A percentile compares a stretch with the other conserved stretches of the same genome.
Evolutionary conservation across 92 coral and sea anemone genomes (phyloP).

Genomic region (Chrysogorgia sp.): DNA sequence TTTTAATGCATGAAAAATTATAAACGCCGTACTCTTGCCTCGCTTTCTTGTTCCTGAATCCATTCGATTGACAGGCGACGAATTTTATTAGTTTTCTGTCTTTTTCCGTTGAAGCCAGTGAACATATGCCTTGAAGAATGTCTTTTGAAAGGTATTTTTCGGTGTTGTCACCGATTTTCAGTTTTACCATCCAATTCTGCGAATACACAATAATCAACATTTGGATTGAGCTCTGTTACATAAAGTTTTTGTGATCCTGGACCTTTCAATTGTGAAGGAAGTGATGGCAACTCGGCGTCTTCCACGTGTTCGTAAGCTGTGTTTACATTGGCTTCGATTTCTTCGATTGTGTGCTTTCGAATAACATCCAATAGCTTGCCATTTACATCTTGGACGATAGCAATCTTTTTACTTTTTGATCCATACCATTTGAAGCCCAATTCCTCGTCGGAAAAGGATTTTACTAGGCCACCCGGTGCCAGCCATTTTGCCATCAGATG

Average conservation of each 20-base stretch:
- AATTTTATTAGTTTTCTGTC: constrained; percentile 20
- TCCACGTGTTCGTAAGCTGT: no score
- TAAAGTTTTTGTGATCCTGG: constrained; percentile 67
- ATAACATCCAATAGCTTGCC: no score
- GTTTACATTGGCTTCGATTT: no score
- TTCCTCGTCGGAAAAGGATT: no score
- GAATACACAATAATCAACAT: constrained; percentile 22
- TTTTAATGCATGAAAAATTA: constrained; percentile 11
- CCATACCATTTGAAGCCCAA: no score
- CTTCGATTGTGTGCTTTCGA: no score
- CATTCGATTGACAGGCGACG: constrained; percentile 13
- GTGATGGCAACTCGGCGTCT: no score
- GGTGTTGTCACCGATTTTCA: constrained; percentile 1
- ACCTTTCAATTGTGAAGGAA: constrained; percentile 58
- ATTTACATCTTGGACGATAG: no score
- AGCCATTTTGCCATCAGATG: no score
- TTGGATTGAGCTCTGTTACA: constrained; percentile 56
- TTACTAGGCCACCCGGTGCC: no score
- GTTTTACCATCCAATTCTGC: constrained; percentile 29
- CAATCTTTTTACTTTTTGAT: no score
- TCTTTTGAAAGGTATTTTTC: not conserved
- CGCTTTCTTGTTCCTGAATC: constrained; percentile 28
- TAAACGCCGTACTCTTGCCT: constrained; percentile 24
- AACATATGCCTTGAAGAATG: constrained; percentile 2
- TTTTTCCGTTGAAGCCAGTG: constrained; percentile 10